phyloP scores from a whole-genome alignment of 1,140 invertebrate genomes.

The Bombus haemorrhoidalis region DNA sequence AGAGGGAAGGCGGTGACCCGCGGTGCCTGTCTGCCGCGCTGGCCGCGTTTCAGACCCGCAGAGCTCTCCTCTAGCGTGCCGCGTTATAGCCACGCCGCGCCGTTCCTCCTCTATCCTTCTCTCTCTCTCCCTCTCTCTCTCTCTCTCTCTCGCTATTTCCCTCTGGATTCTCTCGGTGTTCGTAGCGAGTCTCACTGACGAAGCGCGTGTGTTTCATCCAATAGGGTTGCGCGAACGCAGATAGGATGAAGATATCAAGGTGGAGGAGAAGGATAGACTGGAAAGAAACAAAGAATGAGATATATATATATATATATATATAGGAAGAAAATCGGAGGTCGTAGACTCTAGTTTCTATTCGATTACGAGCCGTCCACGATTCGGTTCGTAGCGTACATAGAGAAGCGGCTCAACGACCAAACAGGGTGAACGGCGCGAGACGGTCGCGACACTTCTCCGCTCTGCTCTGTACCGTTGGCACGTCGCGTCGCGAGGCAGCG shows the following conservation, averaged over 20 bases:
- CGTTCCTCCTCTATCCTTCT: slow-evolving; percentile 31
- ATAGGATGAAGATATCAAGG: background rate
- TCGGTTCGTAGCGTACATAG: no score
- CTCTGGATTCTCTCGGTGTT: slow-evolving; percentile 3
- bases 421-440: slow-evolving; percentile 39
- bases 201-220: background rate
- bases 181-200: background rate
- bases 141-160: background rate
- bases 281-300: no score
- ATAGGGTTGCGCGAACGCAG: background rate
- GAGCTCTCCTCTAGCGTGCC: slow-evolving; percentile 55
- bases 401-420: slow-evolving; percentile 27
- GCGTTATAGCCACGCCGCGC: slow-evolving; percentile 51
- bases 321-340: background rate
- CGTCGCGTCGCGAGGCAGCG: slow-evolving; percentile 22
- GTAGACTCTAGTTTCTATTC: background rate
- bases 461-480: background rate
- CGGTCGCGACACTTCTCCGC: background rate
- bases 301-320: no score
- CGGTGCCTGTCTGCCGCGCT: slow-evolving; percentile 74
- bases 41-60: slow-evolving; percentile 73
- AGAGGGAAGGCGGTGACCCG: slow-evolving; percentile 74
- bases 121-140: background rate
- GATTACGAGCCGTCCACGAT: background rate
- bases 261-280: background rate